A percentile compares a stretch with the other conserved stretches of the same genome.
These are phyloP conservation scores for Choloepus didactylus DNA, from an alignment of 2,797 vertebrate genomes.

Conservation along the genomic window DNA sequence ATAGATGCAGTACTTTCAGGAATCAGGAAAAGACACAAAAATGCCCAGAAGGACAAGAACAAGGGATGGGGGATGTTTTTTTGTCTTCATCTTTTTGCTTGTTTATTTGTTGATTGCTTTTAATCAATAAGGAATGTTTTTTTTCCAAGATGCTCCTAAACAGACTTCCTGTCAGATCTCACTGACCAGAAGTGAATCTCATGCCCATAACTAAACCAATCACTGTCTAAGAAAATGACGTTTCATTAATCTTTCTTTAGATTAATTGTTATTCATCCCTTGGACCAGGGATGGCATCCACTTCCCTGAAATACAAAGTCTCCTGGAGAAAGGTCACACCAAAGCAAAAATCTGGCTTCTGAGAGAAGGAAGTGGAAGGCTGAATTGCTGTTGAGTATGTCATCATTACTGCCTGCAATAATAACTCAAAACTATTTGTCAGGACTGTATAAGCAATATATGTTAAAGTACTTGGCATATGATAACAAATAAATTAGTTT, in stretches of 20 bases:
- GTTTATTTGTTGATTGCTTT: neutral
- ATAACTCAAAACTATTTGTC: neutral
- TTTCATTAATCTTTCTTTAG: neutral
- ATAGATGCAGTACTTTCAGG: neutral
- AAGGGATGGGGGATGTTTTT: neutral
- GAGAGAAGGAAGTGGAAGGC: neutral
- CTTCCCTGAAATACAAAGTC: neutral
- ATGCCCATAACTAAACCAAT: neutral
- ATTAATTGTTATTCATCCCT: neutral
- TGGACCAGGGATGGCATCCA: neutral
- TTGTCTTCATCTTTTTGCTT: neutral
- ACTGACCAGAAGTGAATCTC: neutral
- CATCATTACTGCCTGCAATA: neutral
- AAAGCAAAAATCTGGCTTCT: neutral
- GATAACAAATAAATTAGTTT: neutral
- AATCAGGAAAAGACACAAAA: neutral
- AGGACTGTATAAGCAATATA: neutral
- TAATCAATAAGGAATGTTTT: neutral
- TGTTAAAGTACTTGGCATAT: neutral
- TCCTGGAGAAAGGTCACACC: neutral
- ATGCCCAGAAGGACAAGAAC: neutral
- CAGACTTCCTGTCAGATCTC: neutral
- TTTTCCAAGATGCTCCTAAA: neutral
- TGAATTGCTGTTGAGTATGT: neutral
- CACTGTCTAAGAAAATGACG: neutral